Percentiles rank a stretch among this genome's conserved stretches.
Conservation (phyloP, 2,797 vertebrate species). For the Eulemur rubriventer region DNA sequence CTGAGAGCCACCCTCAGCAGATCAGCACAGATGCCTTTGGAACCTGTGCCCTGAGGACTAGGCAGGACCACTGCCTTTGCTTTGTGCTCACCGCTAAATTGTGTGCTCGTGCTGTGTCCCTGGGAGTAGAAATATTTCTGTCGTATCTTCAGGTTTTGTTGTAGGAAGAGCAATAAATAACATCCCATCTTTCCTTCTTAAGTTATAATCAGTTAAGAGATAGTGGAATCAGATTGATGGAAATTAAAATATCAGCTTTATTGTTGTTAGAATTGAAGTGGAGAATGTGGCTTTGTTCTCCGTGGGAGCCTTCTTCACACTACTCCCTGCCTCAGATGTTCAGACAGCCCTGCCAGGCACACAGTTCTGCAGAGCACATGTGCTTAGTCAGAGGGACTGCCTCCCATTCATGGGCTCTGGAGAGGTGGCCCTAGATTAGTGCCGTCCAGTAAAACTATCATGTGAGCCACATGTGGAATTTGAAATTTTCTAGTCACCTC, state of each 20-base stretch:
- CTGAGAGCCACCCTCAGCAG: neutral
- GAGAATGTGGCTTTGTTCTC: neutral
- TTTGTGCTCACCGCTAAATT: neutral
- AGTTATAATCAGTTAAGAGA: neutral
- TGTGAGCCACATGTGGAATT: neutral
- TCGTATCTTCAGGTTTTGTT: neutral
- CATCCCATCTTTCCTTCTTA: neutral
- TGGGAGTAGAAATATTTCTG: neutral
- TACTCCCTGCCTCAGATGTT: neutral
- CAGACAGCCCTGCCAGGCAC: neutral
- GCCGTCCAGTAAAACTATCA: neutral
- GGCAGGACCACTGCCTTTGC: neutral
- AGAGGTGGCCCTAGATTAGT: neutral
- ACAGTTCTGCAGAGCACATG: no score
- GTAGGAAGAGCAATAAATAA: neutral
- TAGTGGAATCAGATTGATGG: neutral
- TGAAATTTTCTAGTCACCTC: neutral
- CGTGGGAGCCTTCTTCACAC: rapidly evolving
- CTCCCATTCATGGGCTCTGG: neutral
- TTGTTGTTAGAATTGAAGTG: neutral
- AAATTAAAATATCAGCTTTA: neutral
- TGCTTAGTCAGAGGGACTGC: neutral
- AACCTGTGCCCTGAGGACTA: neutral
- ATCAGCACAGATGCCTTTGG: neutral
- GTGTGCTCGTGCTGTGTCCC: neutral